Conservation (phyloP, 2,113 vertebrate species). For the Anoplopoma fimbria region DNA sequence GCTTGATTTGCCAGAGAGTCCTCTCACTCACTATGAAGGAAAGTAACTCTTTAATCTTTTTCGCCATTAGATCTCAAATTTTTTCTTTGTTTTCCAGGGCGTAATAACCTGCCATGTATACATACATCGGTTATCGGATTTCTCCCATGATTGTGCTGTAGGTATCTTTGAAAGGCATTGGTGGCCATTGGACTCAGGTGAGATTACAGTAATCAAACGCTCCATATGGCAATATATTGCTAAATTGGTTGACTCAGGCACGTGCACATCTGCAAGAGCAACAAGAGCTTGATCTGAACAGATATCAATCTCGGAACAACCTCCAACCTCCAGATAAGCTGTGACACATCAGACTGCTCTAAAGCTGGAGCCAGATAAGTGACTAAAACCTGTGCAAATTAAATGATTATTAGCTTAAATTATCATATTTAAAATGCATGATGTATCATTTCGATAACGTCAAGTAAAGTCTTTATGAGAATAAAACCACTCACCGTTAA, state of each 20-base stretch:
- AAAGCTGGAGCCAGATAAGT: background rate
- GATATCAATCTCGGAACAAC: background rate
- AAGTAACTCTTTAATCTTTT: background rate
- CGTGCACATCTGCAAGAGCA: constrained; percentile 25
- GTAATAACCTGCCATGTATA: background rate
- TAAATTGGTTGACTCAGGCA: constrained; percentile 26
- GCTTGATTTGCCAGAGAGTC: background rate
- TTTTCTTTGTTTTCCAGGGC: background rate
- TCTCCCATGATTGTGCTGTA: background rate
- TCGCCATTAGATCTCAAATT: background rate
- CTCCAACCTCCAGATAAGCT: background rate
- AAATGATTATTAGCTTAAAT: background rate
- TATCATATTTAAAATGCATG: background rate
- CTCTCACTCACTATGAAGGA: background rate
- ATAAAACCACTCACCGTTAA: background rate
- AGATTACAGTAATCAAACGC: background rate
- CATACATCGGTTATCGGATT: background rate
- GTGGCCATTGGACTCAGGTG: background rate
- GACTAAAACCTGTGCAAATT: background rate
- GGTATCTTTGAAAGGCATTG: constrained; percentile 4
- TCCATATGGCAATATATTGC: constrained; percentile 17
- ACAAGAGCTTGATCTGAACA: constrained; percentile 18
- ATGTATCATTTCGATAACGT: background rate
- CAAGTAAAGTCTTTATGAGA: background rate
- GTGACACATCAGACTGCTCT: background rate